Base-by-base conservation (phyloP, 2,113 vertebrate genomes). In the Rhinopomastus cyanomelas region DNA sequence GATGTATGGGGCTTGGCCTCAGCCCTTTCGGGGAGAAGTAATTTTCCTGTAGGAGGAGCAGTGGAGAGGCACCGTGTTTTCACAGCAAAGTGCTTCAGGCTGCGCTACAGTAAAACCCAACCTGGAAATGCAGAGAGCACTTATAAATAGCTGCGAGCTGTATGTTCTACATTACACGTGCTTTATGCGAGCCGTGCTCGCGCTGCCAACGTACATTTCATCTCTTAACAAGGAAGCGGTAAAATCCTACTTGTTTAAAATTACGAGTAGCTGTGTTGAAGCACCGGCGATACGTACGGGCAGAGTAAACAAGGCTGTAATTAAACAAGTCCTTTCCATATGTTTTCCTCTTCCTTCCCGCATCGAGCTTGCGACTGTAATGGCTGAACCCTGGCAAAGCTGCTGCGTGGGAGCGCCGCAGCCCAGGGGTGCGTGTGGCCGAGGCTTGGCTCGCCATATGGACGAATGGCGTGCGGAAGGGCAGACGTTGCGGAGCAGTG, bases 41-140 rank as follows among this genome's bases (percentile, higher is more conserved):
- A 13, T 79, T 81, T 92, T 89, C 77, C 93, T 94, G 73, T 39
- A 89, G 77, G 93, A 95, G 90, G 93, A 94, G 74, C 83, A 88
- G 62, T 76, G 65, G 51, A 87, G 74, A 94, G 69, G 42, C 51
- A 79, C 81, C 78, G 9, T 92, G 34, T 88, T 91, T 44, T 61
- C 78, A 82, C 61, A 81, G 68, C 59, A 29, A 61, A 67, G 74
- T 34, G 77, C 90, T 94, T 73, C 69, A 69, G 88, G 86, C 78
- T 88, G 69, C 1, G n/a, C 42, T 76, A 6, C 80, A 73, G 62
- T 72, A 74, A 90, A 86, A 30, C 22, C 2, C 0, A 81, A 90
- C 81, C 86, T 93, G 88, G 78, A 90, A 79, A 91, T 55, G 83
- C 42, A 69, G 81, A 65, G 59, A 90, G 81, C 77, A 44, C 88